Evolutionary conservation across 2,113 vertebrate species (phyloP), one percentile per base, ranked within the genome.

Genomic region (Axis porcinus): DNA sequence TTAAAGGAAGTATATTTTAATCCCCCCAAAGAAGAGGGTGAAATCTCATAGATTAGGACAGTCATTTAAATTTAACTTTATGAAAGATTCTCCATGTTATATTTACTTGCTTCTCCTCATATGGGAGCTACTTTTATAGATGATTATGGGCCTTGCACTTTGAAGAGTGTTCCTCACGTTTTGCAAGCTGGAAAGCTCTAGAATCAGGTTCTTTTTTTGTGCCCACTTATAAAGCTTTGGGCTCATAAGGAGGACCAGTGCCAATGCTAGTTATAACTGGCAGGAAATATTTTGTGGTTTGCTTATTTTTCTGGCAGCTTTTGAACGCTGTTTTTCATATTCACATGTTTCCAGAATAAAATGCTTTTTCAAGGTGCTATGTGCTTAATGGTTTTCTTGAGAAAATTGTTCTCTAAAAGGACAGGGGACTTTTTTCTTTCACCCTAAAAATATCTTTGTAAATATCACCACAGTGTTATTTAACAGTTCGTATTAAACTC

Each of bases 1-100:
- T 89, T 91, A 45, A 89, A 95, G 79, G 60, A 96, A 86, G 19
- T 78, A n/a, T 62, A 70, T 95, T 97, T 96, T 91, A 95, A 89
- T 93, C 17, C 36, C n/a, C 81, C 52, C 52, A 76, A 60, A 85
- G 47, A 94, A 58, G 84, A 76, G 17, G 36, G 6, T 58, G 5
- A 86, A 54, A 86, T 95, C 43, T 94, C 28, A 96, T 81, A n/a
- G 28, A 70, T 8, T 43, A 94, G 93, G n/a, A 74, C 5, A 70
- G 47, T 62, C 28, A 50, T 96, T 90, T 58, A 83, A 90, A 45
- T 54, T 95, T 70, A 64, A 21, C 52, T 62, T 55, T 74, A 28
- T 62, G 82, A 91, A 93, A 87, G 64, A 55, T 64, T 86, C 14
- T 50, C 93, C 40, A 25, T n/a, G 11, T 40, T 74, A 23, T 40